Base-by-base conservation (phyloP, 2,113 vertebrate species). In the Tachuris rubrigastra region DNA sequence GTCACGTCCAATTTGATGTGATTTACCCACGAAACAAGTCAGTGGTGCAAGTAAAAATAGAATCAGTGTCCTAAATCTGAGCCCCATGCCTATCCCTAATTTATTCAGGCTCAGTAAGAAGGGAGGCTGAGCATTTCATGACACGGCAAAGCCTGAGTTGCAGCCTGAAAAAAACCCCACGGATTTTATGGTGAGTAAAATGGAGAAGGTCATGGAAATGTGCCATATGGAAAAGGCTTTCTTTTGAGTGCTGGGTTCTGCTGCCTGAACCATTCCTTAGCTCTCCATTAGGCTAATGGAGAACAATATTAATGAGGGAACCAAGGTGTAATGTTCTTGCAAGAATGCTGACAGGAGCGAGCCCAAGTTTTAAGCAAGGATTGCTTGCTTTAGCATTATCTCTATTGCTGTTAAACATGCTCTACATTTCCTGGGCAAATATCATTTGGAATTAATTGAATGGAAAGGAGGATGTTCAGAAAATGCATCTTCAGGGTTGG, bases 321-420 rank as follows among this genome's bases (percentile, higher is more conserved):
- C 85, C 92, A 85, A 96, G 76, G 67, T 96, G 76, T 76, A 96
- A 94, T 81, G 97, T 96, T 96, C 94, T 95, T 86, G 85, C 95
- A 97, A 95, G 91, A 93, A 72, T 91, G 72, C 66, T 94, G 94
- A 83, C 90, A 76, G 85, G 90, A 87, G 52, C 87, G 63, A 94
- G 88, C 44, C 91, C 58, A 49, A 77, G 80, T 84, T 83, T 95
- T 90, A 95, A 96, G 89, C 82, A 90, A 92, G 90, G 94, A 80
- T 96, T 96, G 94, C 96, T 97, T 97, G 95, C 95, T 97, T 94
- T 96, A 96, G 95, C 96, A 93, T 95, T 88, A 87, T 96, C 80
- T 93, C 85, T 93, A 76, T 80, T 89, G 87, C 90, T 12, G 30
- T 87, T 95, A 93, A 97, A 96, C 84, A 92, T 47, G 86, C 55